phyloP scores from a whole-genome alignment of 2,797 vertebrate genomes.

The Sebastes steindachneri region DNA sequence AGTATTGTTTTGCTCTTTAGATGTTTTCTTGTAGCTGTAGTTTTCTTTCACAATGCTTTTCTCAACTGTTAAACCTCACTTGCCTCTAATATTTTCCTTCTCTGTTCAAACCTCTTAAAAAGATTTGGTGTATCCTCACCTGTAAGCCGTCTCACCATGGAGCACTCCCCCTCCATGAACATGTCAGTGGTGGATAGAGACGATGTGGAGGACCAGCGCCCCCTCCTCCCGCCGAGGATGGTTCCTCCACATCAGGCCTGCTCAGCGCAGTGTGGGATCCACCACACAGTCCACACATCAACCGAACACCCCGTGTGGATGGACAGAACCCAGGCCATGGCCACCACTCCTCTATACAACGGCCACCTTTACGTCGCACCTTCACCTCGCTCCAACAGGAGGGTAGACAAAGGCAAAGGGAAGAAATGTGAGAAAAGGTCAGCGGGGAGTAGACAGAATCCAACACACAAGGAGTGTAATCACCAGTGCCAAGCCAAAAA shows the following conservation, averaged over 20 bases:
- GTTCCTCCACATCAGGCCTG: constrained; percentile 57
- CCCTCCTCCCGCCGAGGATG: constrained; percentile 65
- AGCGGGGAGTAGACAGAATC: constrained; percentile 23
- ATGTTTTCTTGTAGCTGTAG: background rate
- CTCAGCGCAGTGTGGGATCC: constrained; percentile 69
- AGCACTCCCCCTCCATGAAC: constrained; percentile 73
- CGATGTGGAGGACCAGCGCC: constrained; percentile 69
- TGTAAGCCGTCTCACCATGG: constrained; percentile 53
- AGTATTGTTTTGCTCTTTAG: background rate
- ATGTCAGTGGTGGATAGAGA: constrained; percentile 66
- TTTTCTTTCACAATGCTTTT: background rate
- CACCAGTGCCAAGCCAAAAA: constrained; percentile 70
- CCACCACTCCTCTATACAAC: constrained; percentile 75
- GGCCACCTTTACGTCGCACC: constrained; percentile 64
- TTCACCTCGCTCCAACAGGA: constrained; percentile 57
- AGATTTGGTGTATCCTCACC: constrained; percentile 10
- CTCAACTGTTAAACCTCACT: background rate
- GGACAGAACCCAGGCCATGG: constrained; percentile 73
- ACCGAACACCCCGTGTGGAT: constrained; percentile 62
- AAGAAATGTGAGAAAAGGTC: constrained; percentile 59
- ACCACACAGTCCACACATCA: constrained; percentile 47
- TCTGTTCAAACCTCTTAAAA: constrained; percentile 8
- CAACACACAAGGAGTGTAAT: constrained; percentile 53
- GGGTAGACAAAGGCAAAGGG: constrained; percentile 65
- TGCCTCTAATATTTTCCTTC: constrained; percentile 1